phyloP scores from a whole-genome alignment of 2,888 invertebrate genomes.

The Perizoma affinitatum region DNA sequence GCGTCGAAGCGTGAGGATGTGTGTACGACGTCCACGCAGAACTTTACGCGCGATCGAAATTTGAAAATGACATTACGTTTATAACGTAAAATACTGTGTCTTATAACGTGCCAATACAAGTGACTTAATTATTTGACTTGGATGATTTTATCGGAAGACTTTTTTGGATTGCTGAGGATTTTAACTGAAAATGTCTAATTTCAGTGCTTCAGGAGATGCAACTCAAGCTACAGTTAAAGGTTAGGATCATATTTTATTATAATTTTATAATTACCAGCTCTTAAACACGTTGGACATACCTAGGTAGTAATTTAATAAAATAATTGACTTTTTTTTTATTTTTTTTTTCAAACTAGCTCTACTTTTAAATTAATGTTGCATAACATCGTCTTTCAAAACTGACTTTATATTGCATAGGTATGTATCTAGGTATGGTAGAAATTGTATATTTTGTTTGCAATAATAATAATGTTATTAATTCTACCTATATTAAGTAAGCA shows the following conservation, averaged over 20 bases:
- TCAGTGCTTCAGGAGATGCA: constrained; percentile 60
- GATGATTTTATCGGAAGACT: constrained; percentile 40
- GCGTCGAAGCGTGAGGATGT: constrained; percentile 55
- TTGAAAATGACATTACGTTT: constrained; percentile 49
- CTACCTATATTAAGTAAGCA: too few relatives aligned
- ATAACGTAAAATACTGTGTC: constrained; percentile 56
- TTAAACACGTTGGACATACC: background rate
- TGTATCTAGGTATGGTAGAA: too few relatives aligned
- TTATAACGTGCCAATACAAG: constrained; percentile 58
- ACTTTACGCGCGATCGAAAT: constrained; percentile 50
- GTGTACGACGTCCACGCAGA: constrained; percentile 38
- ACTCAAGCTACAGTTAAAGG: constrained; percentile 72
- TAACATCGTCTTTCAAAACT: too few relatives aligned
- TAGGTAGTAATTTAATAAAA: too few relatives aligned
- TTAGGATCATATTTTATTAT: constrained; percentile 43
- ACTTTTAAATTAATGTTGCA: too few relatives aligned
- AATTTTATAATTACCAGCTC: background rate
- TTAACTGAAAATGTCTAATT: constrained; percentile 69
- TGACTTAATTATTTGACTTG: constrained; percentile 50
- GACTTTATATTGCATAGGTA: too few relatives aligned
- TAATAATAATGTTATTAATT: too few relatives aligned
- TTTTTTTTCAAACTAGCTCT: too few relatives aligned
- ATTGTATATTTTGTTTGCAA: too few relatives aligned
- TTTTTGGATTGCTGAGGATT: constrained; percentile 50
- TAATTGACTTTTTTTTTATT: too few relatives aligned